Conservation (phyloP, 2,888 invertebrate species). For the Mechanitis messenoides region DNA sequence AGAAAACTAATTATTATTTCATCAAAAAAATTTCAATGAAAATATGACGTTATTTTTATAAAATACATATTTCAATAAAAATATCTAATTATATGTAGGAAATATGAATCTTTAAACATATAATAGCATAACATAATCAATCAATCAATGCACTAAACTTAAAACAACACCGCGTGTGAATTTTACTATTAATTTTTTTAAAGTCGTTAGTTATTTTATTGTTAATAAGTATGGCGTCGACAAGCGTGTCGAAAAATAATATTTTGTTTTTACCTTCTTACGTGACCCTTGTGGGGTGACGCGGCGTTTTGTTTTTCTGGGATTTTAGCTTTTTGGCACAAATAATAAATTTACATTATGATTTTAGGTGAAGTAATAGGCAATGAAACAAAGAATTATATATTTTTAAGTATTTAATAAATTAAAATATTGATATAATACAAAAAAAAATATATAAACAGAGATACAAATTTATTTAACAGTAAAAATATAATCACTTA, state of each 20-base stretch:
- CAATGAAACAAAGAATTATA: neutral
- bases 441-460: no score
- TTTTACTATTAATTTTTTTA: slow-evolving; percentile 22
- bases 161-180: slow-evolving; percentile 23
- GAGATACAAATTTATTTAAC: no score
- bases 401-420: no score
- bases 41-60: no score
- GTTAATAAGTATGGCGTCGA: slow-evolving; percentile 52
- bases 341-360: neutral
- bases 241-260: slow-evolving; percentile 61
- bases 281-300: slow-evolving; percentile 61
- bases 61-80: no score
- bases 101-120: neutral
- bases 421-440: no score
- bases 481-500: no score
- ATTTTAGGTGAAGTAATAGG: slow-evolving; percentile 2
- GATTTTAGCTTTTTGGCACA: slow-evolving; percentile 5
- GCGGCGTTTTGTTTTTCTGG: slow-evolving; percentile 42
- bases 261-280: slow-evolving; percentile 64
- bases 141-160: slow-evolving; percentile 10
- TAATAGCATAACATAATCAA: neutral
- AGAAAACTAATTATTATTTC: no score
- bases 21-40: no score
- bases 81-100: neutral
- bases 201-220: slow-evolving; percentile 48